Evolutionary conservation across 2,797 vertebrate genomes (phyloP).

Genomic region (Dallia pectoralis): DNA sequence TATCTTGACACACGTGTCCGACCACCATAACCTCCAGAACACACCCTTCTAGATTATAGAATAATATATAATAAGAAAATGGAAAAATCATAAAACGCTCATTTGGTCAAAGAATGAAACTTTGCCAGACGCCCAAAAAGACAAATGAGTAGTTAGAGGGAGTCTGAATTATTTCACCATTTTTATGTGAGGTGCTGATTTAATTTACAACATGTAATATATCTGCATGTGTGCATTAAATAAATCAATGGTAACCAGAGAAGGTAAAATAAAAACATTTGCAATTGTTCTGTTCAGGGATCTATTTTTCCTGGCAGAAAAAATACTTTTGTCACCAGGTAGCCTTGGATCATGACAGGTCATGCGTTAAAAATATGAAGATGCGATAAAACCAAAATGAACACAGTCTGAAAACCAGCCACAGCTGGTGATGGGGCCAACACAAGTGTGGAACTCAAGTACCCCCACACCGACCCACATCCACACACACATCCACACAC

Average conservation of each 20-base stretch:
- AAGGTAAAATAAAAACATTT: background rate
- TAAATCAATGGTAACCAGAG: background rate
- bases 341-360: background rate
- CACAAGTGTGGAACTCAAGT: too few species aligned
- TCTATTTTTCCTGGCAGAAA: background rate
- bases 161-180: background rate
- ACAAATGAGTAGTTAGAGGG: background rate
- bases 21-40: background rate
- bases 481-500: too few species aligned
- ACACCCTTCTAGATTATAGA: background rate
- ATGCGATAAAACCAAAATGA: background rate
- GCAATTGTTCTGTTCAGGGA: background rate
- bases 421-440: background rate
- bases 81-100: background rate
- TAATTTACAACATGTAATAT: background rate
- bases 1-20: conserved; percentile 6
- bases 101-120: background rate
- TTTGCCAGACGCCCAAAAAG: background rate
- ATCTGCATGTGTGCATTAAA: background rate
- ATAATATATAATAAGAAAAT: too few species aligned
- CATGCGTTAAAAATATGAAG: background rate
- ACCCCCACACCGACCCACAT: too few species aligned
- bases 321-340: background rate
- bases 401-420: background rate
- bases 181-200: background rate